A percentile compares a stretch with the other conserved stretches of the same genome.
phyloP scores from a whole-genome alignment of 2,797 vertebrate genomes.

The Sebastes diploproa region DNA sequence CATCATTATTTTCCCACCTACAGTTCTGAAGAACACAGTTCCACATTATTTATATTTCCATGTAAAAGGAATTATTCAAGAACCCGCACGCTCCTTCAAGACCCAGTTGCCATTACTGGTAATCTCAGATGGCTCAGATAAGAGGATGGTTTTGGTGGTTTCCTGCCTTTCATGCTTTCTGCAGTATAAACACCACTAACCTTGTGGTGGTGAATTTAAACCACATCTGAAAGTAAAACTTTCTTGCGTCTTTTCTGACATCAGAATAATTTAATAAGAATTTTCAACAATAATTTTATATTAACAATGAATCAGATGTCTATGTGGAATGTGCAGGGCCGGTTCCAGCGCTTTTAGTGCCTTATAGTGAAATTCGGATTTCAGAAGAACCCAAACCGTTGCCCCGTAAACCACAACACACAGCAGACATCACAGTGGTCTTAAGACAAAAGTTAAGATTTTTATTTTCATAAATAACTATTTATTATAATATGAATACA shows the following conservation, averaged over 20 bases:
- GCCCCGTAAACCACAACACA: too few relatives aligned
- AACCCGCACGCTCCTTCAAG: background rate
- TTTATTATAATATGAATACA: too few relatives aligned
- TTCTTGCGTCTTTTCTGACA: background rate
- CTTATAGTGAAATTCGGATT: too few relatives aligned
- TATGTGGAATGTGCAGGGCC: background rate
- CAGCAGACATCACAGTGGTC: too few relatives aligned
- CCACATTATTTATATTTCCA: background rate
- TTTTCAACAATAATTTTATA: background rate
- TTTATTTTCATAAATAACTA: too few relatives aligned
- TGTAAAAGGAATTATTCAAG: background rate
- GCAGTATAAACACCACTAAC: background rate
- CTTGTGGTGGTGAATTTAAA: background rate
- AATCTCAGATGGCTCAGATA: background rate
- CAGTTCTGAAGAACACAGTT: accelerated
- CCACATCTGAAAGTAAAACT: background rate
- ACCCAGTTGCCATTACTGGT: background rate
- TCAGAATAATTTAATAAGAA: background rate
- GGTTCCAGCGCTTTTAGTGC: too few relatives aligned
- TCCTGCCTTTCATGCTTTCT: background rate
- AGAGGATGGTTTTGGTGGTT: background rate
- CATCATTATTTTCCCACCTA: background rate
- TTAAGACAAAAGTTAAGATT: too few relatives aligned
- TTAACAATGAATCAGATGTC: background rate
- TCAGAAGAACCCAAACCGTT: too few relatives aligned